phyloP scores from a whole-genome alignment of 2,888 invertebrate species.

The Melinopterus prodromus region DNA sequence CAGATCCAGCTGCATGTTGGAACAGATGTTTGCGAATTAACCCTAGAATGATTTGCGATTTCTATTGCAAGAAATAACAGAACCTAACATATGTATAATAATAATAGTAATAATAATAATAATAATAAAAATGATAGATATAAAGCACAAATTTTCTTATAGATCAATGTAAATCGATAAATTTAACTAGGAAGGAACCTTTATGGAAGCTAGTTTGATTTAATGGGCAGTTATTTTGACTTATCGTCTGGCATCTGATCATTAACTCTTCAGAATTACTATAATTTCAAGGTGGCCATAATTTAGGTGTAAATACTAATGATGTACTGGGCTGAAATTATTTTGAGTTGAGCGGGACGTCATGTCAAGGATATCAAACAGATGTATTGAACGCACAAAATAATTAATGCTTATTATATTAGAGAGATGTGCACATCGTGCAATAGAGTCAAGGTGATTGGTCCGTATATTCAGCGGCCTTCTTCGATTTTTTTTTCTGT shows the following conservation, averaged over 20 bases:
- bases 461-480: no score
- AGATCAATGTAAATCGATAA: no score
- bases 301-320: neutral
- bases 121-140: no score
- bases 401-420: neutral
- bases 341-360: neutral
- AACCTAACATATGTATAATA: neutral
- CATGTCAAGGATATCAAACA: neutral
- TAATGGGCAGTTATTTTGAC: neutral
- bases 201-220: neutral
- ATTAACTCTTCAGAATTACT: neutral
- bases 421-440: neutral
- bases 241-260: neutral
- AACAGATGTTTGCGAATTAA: neutral
- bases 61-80: neutral
- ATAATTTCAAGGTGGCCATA: neutral
- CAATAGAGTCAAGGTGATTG: no score
- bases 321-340: neutral
- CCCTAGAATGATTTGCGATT: neutral
- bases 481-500: no score
- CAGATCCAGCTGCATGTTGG: neutral
- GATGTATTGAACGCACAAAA: neutral
- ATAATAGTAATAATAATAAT: no score
- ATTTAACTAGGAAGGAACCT: no score
- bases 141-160: no score